Conservation (phyloP, 2,888 invertebrate genomes). For the Baronia brevicornis region DNA sequence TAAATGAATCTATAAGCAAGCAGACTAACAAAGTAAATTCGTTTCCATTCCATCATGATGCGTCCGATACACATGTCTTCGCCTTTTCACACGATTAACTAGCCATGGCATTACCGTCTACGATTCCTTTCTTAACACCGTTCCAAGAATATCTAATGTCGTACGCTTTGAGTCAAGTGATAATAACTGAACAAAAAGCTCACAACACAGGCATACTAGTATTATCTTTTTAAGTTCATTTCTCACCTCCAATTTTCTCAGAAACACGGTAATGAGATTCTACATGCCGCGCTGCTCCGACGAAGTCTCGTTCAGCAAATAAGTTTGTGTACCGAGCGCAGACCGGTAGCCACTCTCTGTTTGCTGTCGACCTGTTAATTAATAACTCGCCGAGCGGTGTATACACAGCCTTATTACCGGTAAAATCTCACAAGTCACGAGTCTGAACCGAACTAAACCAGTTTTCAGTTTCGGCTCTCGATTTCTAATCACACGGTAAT, state of each 20-base stretch:
- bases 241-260: conserved; percentile 70
- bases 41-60: too few species aligned
- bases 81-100: conserved; percentile 14
- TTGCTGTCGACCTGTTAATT: conserved; percentile 76
- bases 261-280: conserved; percentile 70
- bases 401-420: conserved; percentile 74
- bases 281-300: conserved; percentile 56
- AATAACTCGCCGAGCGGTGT: conserved; percentile 70
- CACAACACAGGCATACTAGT: conserved; percentile 33
- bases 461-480: conserved; percentile 48
- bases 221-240: conserved; percentile 64
- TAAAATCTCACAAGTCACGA: conserved; percentile 75
- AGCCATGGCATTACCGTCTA: too few species aligned
- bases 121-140: conserved; percentile 17
- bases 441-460: conserved; percentile 54
- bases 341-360: conserved; percentile 68
- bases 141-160: conserved; percentile 29
- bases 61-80: conserved; percentile 3
- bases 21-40: too few species aligned
- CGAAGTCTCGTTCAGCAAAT: conserved; percentile 58
- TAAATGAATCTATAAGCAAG: too few species aligned
- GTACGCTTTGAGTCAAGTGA: conserved; percentile 19
- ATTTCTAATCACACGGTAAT: conserved; percentile 61
- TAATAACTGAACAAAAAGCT: conserved; percentile 36
- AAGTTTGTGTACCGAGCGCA: conserved; percentile 63